Evolutionary conservation across 30 jellyfish, hydroid and myxozoan genomes (phyloP), one percentile per base, ranked within the genome.

Genomic region (Turritopsis rubra): DNA sequence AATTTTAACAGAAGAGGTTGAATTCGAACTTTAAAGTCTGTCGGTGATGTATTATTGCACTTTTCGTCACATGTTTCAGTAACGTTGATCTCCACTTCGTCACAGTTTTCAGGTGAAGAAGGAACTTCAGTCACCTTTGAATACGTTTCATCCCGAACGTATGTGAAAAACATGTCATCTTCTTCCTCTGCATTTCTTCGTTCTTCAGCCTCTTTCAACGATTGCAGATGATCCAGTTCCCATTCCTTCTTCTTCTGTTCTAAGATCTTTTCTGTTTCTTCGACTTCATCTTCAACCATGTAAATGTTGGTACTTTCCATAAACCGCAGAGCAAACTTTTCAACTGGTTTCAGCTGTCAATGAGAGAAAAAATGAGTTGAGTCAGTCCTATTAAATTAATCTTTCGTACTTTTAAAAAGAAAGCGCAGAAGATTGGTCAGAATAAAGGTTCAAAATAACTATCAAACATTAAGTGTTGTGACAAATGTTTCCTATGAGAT

Each of bases 111-210:
- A 20, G 52, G 26, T n/a, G 24, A n/a, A 23, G 82, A 74, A 22
- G 54, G 86, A 52, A 81, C 77, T 23, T 83, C 79, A 85, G 82
- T 89, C 93, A 92, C 98, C 98, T 92, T 93, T 29, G 86, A 85
- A 75, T 87, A 87, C 24, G 88, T 68, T n/a, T 88, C 96, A 41
- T 93, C 98, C 21, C 89, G 85, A 8, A 90, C 90, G 85, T 93
- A 93, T 0, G 98, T 93, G 93, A 84, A 93, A 83, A 93, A 88
- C 98, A 93, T 93, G 84, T 93, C 98, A 75, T 93, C 98, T 66
- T 93, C 98, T 82, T 93, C 95, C 30, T 84, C 94, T 0, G 98
- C 98, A 66, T 93, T 88, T 75, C 84, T 85, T 29, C 96, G 95
- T 93, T 93, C 98, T 87, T 88, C 96, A 23, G 96, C 98, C 78